A percentile compares a stretch with the other conserved stretches of the same genome.
phyloP scores from a whole-genome alignment of 2,113 vertebrate genomes.

The Odontophorus gujanensis region DNA sequence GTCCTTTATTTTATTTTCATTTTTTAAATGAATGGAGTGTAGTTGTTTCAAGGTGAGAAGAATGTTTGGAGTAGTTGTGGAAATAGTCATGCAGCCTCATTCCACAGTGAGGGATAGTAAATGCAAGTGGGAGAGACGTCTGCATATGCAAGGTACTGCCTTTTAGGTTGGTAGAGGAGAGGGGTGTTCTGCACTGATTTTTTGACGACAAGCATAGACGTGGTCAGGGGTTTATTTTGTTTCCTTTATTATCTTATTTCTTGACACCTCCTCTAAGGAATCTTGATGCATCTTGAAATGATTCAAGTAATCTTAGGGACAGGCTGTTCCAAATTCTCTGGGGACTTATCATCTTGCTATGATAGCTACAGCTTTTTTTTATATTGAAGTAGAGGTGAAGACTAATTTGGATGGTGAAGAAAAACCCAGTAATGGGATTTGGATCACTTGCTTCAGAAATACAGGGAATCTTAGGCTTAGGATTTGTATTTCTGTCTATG shows the following conservation, averaged over 20 bases:
- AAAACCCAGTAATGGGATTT: background rate
- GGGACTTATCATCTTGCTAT: background rate
- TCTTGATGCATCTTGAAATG: background rate
- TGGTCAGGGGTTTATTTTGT: background rate
- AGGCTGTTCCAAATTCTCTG: background rate
- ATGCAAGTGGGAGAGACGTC: background rate
- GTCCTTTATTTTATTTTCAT: background rate
- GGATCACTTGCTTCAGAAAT: conserved; percentile 45
- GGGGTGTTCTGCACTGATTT: background rate
- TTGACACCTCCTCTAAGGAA: background rate
- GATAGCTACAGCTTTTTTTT: background rate
- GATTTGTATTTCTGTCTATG: conserved; percentile 57
- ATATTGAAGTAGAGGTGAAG: background rate
- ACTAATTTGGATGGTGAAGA: background rate
- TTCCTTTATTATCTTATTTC: background rate
- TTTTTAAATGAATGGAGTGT: background rate
- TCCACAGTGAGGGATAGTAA: background rate
- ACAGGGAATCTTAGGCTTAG: background rate
- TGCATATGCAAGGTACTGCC: background rate
- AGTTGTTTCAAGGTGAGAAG: background rate
- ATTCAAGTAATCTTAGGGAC: background rate
- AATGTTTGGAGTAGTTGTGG: background rate
- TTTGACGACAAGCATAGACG: rapidly evolving
- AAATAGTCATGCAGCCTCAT: background rate
- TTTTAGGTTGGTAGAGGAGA: background rate